phyloP scores from a whole-genome alignment of 2,888 invertebrate genomes.

The Muschampia plurimacula region DNA sequence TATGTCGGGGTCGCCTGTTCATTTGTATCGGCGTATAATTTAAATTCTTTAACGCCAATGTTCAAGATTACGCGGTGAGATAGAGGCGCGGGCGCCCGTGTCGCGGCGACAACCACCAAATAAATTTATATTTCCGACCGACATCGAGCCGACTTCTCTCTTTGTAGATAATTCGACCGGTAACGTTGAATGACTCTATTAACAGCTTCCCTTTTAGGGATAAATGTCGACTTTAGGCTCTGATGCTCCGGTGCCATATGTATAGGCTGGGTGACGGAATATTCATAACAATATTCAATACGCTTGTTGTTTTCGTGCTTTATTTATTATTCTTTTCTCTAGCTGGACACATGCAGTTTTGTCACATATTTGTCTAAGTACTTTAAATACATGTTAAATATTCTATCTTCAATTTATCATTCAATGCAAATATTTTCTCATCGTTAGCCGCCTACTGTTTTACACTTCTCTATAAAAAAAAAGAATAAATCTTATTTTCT shows the following conservation, averaged over 20 bases:
- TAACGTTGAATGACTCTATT: constrained; percentile 86
- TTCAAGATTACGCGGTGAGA: constrained; percentile 84
- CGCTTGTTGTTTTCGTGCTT: too few relatives aligned
- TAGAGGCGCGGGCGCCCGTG: constrained; percentile 83
- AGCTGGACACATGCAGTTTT: too few relatives aligned
- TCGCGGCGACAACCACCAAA: constrained; percentile 80
- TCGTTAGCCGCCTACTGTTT: too few relatives aligned
- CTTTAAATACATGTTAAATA: too few relatives aligned
- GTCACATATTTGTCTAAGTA: too few relatives aligned
- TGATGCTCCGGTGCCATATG: constrained; percentile 62
- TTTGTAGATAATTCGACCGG: constrained; percentile 85
- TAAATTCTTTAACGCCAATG: constrained; percentile 86
- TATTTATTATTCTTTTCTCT: too few relatives aligned
- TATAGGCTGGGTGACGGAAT: constrained; percentile 54
- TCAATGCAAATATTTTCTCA: too few relatives aligned
- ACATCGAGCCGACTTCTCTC: constrained; percentile 76
- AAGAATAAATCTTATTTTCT: too few relatives aligned
- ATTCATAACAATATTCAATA: neutral
- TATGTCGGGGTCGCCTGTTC: constrained; percentile 80
- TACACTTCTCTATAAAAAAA: too few relatives aligned
- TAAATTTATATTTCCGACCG: constrained; percentile 85
- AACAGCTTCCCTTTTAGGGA: constrained; percentile 85
- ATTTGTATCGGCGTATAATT: constrained; percentile 85
- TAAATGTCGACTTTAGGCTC: constrained; percentile 78
- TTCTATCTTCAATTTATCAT: too few relatives aligned